Evolutionary conservation across 2,888 invertebrate species (phyloP).

Genomic region (Dolichomitus sp.): DNA sequence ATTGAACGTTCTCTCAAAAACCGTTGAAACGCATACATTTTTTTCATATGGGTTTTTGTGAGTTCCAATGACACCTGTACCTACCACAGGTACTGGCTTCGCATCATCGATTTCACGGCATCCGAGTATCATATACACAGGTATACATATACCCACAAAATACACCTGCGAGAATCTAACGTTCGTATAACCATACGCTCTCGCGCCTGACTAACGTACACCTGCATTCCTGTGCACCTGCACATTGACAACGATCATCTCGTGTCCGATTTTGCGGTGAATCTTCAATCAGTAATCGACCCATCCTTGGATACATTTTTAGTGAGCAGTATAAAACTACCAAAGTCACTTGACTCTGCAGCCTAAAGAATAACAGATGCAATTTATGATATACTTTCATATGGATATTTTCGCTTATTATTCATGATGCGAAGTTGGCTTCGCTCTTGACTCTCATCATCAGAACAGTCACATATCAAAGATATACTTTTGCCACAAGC

Average conservation of each 20-base stretch:
- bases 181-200: slow-evolving; percentile 20
- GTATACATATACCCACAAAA: slow-evolving; percentile 2
- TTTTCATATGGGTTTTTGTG: not conserved
- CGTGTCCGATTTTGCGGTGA: slow-evolving; percentile 35
- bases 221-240: slow-evolving; percentile 61
- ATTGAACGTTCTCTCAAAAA: not conserved
- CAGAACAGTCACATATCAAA: slow-evolving; percentile 25
- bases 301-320: slow-evolving; percentile 25
- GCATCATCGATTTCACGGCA: slow-evolving; percentile 18
- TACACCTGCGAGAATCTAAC: slow-evolving; percentile 61
- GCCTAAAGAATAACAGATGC: slow-evolving; percentile 34
- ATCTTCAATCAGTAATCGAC: slow-evolving; percentile 46
- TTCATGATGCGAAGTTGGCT: slow-evolving; percentile 81
- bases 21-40: not conserved
- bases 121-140: not conserved
- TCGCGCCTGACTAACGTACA: slow-evolving; percentile 29
- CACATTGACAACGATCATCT: slow-evolving; percentile 62
- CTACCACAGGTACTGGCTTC: not conserved
- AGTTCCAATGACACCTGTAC: slow-evolving; percentile 1
- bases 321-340: slow-evolving; percentile 13
- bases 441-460: slow-evolving; percentile 27
- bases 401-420: slow-evolving; percentile 79
- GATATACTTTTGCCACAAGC: not conserved
- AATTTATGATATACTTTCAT: slow-evolving; percentile 57
- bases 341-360: not conserved